Evolutionary conservation across 2,113 vertebrate species (phyloP), one percentile per base, ranked within the genome.

Genomic region (Percina caprodes): DNA sequence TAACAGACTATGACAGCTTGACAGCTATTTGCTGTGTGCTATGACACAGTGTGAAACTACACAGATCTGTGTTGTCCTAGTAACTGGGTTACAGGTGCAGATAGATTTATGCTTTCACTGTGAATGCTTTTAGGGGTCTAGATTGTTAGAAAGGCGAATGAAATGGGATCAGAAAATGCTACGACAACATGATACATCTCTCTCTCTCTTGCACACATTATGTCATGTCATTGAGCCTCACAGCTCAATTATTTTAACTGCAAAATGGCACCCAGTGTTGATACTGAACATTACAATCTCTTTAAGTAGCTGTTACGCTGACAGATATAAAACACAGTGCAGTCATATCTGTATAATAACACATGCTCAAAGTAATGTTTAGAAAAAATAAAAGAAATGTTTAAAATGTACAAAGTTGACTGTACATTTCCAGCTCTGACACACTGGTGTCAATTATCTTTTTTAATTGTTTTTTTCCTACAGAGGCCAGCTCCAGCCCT

Each of bases 41-140:
- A 0, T 77, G 88, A 89, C 80, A 74, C 75, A 75, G 75, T 80
- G 52, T 24, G 63, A 60, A 71, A 79, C 77, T 56, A 42, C 82
- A 76, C 83, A 67, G 45, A 73, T 56, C 7, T 3, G 26, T 59
- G 86, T 89, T 88, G 89, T 78, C 88, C 85, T 84, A 67, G 89
- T 49, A 87, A 88, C 88, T 35, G 61, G 74, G 54, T 76, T 62
- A 61, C 87, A 91, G 87, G 87, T 81, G 86, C 74, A 80, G 79
- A 83, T 21, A 56, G 74, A 86, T 76, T 74, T 54, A 39, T 63
- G 74, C 60, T 54, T 58, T 51, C 48, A 10, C 61, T 80, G 54
- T 76, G n/a, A 61, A 61, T 63, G 77, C 61, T 79, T 76, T 84
- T 61, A 23, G n/a, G 45, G 5, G 21, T 59, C 54, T 77, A 79